phyloP scores from a whole-genome alignment of 2,113 vertebrate species.

The Rhodinocichla rosea region DNA sequence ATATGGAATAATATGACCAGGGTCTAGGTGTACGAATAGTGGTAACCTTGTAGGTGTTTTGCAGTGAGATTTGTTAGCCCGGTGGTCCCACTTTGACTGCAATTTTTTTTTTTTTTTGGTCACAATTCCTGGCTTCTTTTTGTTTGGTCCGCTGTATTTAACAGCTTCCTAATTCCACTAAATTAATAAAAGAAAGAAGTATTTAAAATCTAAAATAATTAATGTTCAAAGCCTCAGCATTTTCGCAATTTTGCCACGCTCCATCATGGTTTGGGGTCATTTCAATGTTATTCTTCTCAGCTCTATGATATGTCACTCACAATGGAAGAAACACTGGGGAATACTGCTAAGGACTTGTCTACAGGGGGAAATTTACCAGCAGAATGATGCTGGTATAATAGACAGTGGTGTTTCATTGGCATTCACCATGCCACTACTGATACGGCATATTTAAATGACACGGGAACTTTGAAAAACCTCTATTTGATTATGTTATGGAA shows the following conservation, averaged over 20 bases:
- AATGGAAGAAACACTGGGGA: conserved; percentile 29
- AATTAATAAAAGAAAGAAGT: conserved; percentile 38
- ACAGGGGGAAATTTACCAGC: background rate
- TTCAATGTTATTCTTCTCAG: conserved; percentile 45
- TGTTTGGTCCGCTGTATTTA: conserved; percentile 55
- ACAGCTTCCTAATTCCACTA: conserved; percentile 30
- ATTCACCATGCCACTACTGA: conserved; percentile 45
- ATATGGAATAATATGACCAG: background rate
- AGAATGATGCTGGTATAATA: conserved; percentile 9
- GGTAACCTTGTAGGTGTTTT: conserved; percentile 29
- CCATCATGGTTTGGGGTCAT: conserved; percentile 21
- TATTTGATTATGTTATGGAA: background rate
- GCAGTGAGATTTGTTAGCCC: conserved; percentile 50
- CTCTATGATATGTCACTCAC: conserved; percentile 40
- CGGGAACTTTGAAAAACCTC: conserved; percentile 46
- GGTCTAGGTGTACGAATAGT: conserved; percentile 27
- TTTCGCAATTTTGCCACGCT: conserved; percentile 35
- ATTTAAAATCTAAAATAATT: conserved; percentile 34
- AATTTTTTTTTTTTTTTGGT: conserved; percentile 16
- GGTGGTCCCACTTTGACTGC: background rate
- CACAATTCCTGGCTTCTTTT: conserved; percentile 41
- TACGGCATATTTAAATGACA: background rate
- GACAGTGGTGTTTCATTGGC: conserved; percentile 30
- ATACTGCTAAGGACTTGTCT: conserved; percentile 38
- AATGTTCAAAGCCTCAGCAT: conserved; percentile 8